Base-by-base conservation (phyloP, 2,888 invertebrate genomes). In the Rhagophthalmus giganteus region DNA sequence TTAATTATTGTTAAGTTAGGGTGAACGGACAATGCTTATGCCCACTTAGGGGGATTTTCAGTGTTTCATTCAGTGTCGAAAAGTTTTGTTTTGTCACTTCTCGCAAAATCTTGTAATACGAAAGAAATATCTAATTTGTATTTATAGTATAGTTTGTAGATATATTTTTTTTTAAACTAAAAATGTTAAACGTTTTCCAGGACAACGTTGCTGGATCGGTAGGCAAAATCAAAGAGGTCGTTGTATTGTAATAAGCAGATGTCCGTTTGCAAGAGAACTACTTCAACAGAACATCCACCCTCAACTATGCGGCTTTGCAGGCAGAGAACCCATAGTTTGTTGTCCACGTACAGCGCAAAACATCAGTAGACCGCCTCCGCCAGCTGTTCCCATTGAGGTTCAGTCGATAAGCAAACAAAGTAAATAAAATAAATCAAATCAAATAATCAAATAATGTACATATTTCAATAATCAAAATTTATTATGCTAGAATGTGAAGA, bases 191-290 rank as follows among this genome's bases (percentile, higher is more conserved):
- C n/a, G n/a, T n/a, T n/a, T 39, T 39, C 4, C 16, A 39, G 38
- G 26, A 28, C 25, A 39, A 5, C 28, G 28, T 3, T 39, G 38
- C 9, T 25, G 27, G 4, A 2, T 27, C 5, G 6, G 14, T 10
- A 9, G n/a, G 5, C 8, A 25, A 73, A 66, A 1, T 63, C 65
- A 9, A 49, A 60, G 7, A 9, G 49, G 49, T 2, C 30, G 32
- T 13, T 49, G 49, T n/a, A 14, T 37, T 8, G 9, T 35, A 11
- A 14, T 49, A 4, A 28, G 20, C 4, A 24, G 28, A 2, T 49
- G 49, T 11, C 31, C 30, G 16, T 26, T 8, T 28, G 49, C 49
- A 1, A 24, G 35, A 9, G 12, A 26, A n/a, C 10, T 27, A 3
- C 12, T 49, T 8, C 35, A 32, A 5, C 6, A n/a, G 15, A 14